A percentile compares a stretch with the other conserved stretches of the same genome.
These are phyloP conservation scores for Grus americana DNA, from an alignment of 2,113 vertebrate genomes.

Conservation along the genomic window DNA sequence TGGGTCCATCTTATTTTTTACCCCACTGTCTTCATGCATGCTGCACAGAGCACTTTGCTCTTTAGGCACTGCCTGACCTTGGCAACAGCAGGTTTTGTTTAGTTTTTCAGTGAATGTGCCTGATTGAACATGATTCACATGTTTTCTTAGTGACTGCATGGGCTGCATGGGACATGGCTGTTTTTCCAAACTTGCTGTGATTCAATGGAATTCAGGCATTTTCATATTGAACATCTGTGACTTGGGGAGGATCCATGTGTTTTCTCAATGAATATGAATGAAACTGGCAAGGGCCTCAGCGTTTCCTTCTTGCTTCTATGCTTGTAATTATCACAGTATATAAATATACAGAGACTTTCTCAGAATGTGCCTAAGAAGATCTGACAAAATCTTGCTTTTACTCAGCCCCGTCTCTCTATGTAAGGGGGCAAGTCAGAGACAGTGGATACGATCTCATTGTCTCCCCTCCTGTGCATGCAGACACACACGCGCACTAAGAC, in stretches of 20 bases:
- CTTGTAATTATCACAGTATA: slow-evolving; percentile 64
- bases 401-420: neutral
- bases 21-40: neutral
- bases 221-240: slow-evolving; percentile 76
- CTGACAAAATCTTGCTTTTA: slow-evolving; percentile 28
- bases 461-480: neutral
- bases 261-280: slow-evolving; percentile 74
- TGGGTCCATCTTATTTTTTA: neutral
- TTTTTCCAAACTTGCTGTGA: slow-evolving; percentile 68
- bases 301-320: slow-evolving; percentile 72
- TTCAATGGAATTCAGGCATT: slow-evolving; percentile 75
- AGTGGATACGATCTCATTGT: accelerated
- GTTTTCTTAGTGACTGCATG: slow-evolving; percentile 61
- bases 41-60: neutral
- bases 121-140: slow-evolving; percentile 66
- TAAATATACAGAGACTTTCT: slow-evolving; percentile 52
- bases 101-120: slow-evolving; percentile 57
- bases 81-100: slow-evolving; percentile 68
- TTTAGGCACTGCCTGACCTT: slow-evolving; percentile 25
- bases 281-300: slow-evolving; percentile 66
- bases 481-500: accelerated
- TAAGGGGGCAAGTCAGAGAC: neutral
- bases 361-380: slow-evolving; percentile 26
- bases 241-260: slow-evolving; percentile 76
- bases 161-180: slow-evolving; percentile 67